Conservation (phyloP, 1,140 invertebrate species). For the Tetragonula clypearis region DNA sequence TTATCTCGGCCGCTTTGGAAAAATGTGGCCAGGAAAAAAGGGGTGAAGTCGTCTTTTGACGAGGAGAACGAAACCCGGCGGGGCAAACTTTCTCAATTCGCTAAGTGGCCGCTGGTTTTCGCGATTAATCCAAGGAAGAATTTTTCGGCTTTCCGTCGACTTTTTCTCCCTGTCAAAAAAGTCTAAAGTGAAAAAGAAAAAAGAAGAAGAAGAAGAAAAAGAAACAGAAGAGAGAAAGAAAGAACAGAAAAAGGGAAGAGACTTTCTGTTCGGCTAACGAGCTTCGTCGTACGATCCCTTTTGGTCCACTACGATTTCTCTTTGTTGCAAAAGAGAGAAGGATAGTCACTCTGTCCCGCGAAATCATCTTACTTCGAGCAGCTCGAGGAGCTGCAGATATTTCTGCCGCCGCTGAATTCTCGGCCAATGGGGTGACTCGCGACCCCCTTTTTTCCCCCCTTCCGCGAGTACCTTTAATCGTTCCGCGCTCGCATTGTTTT, state of each 20-base stretch:
- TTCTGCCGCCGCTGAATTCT: background rate
- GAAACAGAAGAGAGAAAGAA: background rate
- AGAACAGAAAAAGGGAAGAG: background rate
- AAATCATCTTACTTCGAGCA: conserved; percentile 10
- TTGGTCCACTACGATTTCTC: background rate
- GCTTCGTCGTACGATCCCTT: background rate
- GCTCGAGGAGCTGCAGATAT: background rate
- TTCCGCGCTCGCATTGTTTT: background rate
- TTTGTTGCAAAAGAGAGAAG: background rate
- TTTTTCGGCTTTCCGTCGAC: too few species aligned
- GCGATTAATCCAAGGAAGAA: conserved; percentile 15
- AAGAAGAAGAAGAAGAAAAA: background rate
- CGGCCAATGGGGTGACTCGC: background rate
- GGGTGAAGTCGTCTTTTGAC: background rate
- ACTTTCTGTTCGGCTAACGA: background rate
- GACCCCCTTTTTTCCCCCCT: background rate
- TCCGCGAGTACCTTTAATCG: background rate
- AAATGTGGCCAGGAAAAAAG: background rate
- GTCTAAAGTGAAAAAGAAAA: background rate
- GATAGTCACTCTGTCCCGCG: background rate
- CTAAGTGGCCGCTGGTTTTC: background rate
- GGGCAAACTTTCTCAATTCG: conserved; percentile 17
- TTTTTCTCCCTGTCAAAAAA: background rate
- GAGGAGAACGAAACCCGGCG: background rate
- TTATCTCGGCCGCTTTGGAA: background rate